Conservation (phyloP, 2,888 invertebrate species). For the Chesias legatella region DNA sequence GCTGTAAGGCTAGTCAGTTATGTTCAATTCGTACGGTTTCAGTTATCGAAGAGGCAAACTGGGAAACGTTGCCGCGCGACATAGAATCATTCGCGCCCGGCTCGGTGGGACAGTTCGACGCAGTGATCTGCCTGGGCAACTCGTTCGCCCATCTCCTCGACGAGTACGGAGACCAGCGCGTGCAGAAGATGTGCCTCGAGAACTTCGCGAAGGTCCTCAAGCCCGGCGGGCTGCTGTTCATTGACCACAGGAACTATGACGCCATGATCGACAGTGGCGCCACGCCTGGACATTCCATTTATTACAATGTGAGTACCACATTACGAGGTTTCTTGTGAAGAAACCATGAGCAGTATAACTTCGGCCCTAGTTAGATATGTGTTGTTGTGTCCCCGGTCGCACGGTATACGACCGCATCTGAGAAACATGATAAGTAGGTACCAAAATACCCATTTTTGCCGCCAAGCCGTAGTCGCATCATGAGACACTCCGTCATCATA, state of each 20-base stretch:
- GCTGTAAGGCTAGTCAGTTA: no score
- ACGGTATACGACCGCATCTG: no score
- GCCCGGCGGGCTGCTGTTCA: constrained; percentile 90
- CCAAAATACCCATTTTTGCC: no score
- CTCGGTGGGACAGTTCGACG: constrained; percentile 85
- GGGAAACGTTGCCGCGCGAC: constrained; percentile 90
- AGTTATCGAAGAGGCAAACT: constrained; percentile 96
- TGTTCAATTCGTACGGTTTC: constrained; percentile 25
- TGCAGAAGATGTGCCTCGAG: constrained; percentile 87
- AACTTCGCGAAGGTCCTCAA: constrained; percentile 92
- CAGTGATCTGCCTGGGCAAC: constrained; percentile 93
- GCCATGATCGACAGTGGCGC: constrained; percentile 87
- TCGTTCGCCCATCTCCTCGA: constrained; percentile 95
- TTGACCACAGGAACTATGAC: constrained; percentile 95
- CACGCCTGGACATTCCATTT: constrained; percentile 91
- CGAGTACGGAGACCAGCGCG: constrained; percentile 87
- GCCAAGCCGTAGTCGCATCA: no score
- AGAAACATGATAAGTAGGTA: no score
- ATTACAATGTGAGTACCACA: constrained; percentile 92
- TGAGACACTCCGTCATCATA: no score
- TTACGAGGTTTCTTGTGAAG: no score
- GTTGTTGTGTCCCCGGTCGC: no score
- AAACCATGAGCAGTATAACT: no score
- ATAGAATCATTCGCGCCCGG: constrained; percentile 81
- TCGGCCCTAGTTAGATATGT: no score